These are phyloP conservation scores for Andrena camellia DNA, from an alignment of 2,888 invertebrate genomes.

Conservation along the genomic window DNA sequence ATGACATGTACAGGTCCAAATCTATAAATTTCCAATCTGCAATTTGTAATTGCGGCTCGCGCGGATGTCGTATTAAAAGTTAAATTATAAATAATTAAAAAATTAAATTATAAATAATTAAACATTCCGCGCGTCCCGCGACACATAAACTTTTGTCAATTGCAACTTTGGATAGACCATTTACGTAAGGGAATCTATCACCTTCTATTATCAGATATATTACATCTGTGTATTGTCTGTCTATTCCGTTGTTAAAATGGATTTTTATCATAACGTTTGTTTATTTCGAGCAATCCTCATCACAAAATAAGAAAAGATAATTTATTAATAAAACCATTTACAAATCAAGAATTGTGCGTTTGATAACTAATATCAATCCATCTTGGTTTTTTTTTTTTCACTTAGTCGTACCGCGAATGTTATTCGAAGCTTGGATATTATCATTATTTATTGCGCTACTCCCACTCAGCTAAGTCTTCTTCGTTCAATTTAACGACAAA, in stretches of 20 bases:
- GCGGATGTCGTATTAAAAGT: conserved; percentile 75
- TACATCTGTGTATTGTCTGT: conserved; percentile 80
- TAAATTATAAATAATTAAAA: conserved; percentile 71
- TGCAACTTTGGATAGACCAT: conserved; percentile 83
- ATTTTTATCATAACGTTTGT: conserved; percentile 84
- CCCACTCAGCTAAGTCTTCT: conserved; percentile 6
- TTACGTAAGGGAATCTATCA: conserved; percentile 74
- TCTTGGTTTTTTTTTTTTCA: neutral
- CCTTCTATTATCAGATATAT: conserved; percentile 76
- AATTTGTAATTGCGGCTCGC: conserved; percentile 80
- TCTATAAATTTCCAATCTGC: conserved; percentile 82
- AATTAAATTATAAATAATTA: conserved; percentile 72
- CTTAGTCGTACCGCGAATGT: neutral
- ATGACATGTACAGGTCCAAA: conserved; percentile 82
- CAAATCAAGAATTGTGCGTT: conserved; percentile 78
- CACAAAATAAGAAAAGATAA: conserved; percentile 83
- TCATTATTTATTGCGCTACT: conserved; percentile 30
- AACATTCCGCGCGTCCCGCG: conserved; percentile 82
- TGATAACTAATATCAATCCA: conserved; percentile 53
- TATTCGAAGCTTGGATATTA: neutral
- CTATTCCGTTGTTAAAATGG: conserved; percentile 82
- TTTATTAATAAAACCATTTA: conserved; percentile 85
- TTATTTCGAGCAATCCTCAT: conserved; percentile 83
- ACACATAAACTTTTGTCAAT: conserved; percentile 83
- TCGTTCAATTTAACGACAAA: neutral